Conservation (phyloP, 2,797 vertebrate genomes). For the Diceros bicornis region DNA sequence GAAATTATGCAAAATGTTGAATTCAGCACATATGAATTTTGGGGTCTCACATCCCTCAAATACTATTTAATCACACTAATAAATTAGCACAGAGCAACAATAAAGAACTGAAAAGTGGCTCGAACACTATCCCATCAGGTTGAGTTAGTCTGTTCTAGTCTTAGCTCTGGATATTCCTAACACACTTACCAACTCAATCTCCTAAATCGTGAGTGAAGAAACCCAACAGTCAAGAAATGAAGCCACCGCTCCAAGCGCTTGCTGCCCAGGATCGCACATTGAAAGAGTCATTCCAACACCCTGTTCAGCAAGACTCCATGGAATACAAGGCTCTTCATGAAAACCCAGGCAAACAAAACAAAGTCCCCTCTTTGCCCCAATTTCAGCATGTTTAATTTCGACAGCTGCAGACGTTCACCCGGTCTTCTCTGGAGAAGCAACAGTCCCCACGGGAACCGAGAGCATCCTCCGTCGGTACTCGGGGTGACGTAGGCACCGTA, state of each 20-base stretch:
- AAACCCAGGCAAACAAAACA: background rate
- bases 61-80: background rate
- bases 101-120: background rate
- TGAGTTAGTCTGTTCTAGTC: background rate
- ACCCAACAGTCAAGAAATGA: background rate
- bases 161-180: background rate
- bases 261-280: background rate
- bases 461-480: background rate
- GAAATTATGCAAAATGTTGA: conserved; percentile 10
- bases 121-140: background rate
- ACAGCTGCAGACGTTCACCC: background rate
- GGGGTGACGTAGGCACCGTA: rapidly evolving
- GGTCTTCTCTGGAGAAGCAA: background rate
- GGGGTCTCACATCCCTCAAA: background rate
- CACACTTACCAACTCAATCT: background rate
- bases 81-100: background rate
- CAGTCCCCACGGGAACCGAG: background rate
- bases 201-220: background rate
- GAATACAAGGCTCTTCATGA: background rate
- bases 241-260: background rate
- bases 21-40: background rate
- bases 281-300: background rate
- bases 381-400: background rate
- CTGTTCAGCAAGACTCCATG: background rate
- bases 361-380: background rate